Evolutionary conservation across 2,888 invertebrate genomes (phyloP).

Genomic region (Acrobasis consociella): DNA sequence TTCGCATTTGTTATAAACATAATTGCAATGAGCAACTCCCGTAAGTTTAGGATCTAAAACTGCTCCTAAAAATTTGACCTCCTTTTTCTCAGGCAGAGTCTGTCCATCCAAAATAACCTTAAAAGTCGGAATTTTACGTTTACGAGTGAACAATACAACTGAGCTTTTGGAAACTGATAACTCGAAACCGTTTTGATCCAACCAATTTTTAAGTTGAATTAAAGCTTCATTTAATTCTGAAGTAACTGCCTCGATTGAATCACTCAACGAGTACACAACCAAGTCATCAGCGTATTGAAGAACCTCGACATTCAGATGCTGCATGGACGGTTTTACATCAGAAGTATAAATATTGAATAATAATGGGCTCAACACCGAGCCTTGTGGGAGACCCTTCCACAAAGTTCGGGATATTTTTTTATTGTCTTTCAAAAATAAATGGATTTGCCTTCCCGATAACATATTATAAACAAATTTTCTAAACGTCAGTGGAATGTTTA

Average conservation of each 20-base stretch:
- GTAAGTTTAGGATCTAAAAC: slow-evolving; percentile 22
- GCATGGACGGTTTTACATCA: neutral
- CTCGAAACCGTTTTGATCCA: neutral
- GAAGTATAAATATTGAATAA: neutral
- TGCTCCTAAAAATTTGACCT: slow-evolving; percentile 33
- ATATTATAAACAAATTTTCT: neutral
- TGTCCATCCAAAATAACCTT: slow-evolving; percentile 4
- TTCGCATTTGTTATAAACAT: slow-evolving; percentile 14
- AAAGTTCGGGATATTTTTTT: neutral
- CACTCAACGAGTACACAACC: neutral
- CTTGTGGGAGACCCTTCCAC: slow-evolving; percentile 4
- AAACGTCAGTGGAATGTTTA: neutral
- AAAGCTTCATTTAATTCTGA: neutral
- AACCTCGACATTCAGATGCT: neutral
- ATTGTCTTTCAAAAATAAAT: neutral
- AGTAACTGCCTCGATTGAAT: neutral
- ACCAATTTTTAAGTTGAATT: neutral
- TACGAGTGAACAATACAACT: neutral
- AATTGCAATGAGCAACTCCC: slow-evolving; percentile 13
- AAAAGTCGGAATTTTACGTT: neutral
- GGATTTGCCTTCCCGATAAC: neutral
- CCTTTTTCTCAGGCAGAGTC: no score
- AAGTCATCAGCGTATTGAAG: neutral
- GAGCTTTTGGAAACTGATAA: neutral
- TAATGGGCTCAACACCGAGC: neutral